Conservation (phyloP, 2,888 invertebrate genomes). For the Ichneumoninae sp. region DNA sequence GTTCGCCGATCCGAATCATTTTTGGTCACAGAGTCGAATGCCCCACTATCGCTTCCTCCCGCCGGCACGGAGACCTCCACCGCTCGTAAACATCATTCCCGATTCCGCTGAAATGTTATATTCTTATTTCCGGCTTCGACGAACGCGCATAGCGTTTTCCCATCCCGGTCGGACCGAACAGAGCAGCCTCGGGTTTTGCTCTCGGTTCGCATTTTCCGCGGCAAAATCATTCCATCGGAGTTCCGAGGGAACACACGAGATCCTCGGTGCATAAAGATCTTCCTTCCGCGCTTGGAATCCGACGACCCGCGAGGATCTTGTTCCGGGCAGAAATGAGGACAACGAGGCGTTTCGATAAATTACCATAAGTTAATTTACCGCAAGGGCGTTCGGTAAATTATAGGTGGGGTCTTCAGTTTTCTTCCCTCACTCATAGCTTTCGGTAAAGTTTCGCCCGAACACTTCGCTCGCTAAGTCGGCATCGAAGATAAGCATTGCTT, state of each 20-base stretch:
- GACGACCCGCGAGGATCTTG: conserved; percentile 30
- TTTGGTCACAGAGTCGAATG: conserved; percentile 17
- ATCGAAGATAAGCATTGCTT: not conserved
- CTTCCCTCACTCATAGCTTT: not conserved
- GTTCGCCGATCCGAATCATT: conserved; percentile 61
- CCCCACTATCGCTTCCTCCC: conserved; percentile 63
- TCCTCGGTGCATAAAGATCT: not conserved
- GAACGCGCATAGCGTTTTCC: conserved; percentile 58
- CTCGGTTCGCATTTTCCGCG: not conserved
- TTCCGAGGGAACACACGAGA: no score
- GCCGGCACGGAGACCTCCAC: conserved; percentile 32
- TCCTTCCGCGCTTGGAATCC: conserved; percentile 40
- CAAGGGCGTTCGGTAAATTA: no score
- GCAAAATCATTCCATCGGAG: not conserved
- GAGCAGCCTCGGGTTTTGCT: not conserved
- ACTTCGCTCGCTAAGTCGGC: conserved; percentile 1
- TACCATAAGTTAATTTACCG: not conserved
- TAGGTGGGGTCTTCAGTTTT: no score
- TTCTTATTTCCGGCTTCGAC: conserved; percentile 73
- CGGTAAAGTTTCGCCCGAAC: not conserved
- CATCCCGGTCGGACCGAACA: not conserved
- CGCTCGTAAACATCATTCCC: conserved; percentile 73
- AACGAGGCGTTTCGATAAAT: conserved; percentile 28
- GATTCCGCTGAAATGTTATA: conserved; percentile 69
- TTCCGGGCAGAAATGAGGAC: conserved; percentile 7